Conservation (phyloP, 2,888 invertebrate species). For the Tortricodes alternella region DNA sequence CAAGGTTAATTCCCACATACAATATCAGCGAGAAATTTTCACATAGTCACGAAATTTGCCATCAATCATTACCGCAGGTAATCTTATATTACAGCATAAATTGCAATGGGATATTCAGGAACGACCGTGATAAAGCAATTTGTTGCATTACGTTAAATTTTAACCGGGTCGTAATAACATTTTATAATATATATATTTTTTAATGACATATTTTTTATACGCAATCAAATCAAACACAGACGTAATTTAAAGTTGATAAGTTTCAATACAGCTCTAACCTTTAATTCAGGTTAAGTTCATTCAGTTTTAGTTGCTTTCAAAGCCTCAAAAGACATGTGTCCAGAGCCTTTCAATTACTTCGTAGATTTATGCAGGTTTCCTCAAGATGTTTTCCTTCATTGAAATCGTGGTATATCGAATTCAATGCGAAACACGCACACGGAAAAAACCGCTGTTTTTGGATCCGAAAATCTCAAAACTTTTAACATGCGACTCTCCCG, state of each 20-base stretch:
- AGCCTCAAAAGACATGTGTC: background rate
- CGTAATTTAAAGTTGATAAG: background rate
- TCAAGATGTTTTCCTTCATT: too few relatives aligned
- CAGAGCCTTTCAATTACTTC: too few relatives aligned
- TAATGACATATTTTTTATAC: too few relatives aligned
- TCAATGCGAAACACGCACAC: too few relatives aligned
- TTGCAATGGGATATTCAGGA: constrained; percentile 36
- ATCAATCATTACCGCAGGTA: constrained; percentile 41
- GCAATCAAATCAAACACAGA: too few relatives aligned
- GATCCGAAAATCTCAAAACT: too few relatives aligned
- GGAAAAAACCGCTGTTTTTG: too few relatives aligned
- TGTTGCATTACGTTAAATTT: background rate
- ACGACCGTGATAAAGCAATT: constrained; percentile 16
- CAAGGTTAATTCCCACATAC: constrained; percentile 53
- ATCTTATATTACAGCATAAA: constrained; percentile 39
- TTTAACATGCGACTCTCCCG: too few relatives aligned
- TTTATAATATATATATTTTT: too few relatives aligned
- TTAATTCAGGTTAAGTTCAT: constrained; percentile 24
- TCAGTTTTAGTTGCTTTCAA: constrained; percentile 8
- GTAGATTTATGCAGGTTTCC: constrained; percentile 5
- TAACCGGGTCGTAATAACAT: background rate
- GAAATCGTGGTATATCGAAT: too few relatives aligned
- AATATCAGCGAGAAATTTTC: constrained; percentile 30
- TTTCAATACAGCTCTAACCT: background rate
- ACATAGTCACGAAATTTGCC: constrained; percentile 36